phyloP scores from a whole-genome alignment of 2,797 vertebrate species.

The Antrozous pallidus region DNA sequence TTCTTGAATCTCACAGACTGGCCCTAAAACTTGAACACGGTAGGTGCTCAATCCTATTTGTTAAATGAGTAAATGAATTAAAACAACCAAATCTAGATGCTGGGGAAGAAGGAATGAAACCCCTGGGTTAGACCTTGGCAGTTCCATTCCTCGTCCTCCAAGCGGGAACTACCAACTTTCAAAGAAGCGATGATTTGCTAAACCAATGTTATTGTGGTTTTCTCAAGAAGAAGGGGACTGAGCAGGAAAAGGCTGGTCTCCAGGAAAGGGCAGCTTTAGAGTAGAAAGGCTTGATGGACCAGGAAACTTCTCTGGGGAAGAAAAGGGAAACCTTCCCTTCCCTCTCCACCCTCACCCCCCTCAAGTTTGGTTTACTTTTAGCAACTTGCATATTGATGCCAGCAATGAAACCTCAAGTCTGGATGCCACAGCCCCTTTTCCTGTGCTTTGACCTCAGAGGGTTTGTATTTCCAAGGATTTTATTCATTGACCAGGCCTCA shows the following conservation, averaged over 20 bases:
- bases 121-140: background rate
- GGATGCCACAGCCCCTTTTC: background rate
- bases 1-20: background rate
- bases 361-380: background rate
- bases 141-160: background rate
- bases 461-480: background rate
- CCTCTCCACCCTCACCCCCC: accelerated
- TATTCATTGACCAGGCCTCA: background rate
- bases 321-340: background rate
- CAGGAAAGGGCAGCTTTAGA: background rate
- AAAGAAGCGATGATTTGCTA: background rate
- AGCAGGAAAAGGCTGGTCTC: background rate
- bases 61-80: background rate
- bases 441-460: background rate
- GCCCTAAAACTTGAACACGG: background rate
- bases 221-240: background rate
- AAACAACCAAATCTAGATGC: background rate
- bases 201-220: background rate
- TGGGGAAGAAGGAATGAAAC: background rate
- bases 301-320: background rate
- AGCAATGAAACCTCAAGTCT: too few relatives aligned
- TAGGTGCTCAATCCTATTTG: background rate
- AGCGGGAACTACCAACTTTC: background rate
- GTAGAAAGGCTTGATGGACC: background rate
- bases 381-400: background rate